phyloP scores from a whole-genome alignment of 2,113 vertebrate genomes.

The Burhinus bistriatus region DNA sequence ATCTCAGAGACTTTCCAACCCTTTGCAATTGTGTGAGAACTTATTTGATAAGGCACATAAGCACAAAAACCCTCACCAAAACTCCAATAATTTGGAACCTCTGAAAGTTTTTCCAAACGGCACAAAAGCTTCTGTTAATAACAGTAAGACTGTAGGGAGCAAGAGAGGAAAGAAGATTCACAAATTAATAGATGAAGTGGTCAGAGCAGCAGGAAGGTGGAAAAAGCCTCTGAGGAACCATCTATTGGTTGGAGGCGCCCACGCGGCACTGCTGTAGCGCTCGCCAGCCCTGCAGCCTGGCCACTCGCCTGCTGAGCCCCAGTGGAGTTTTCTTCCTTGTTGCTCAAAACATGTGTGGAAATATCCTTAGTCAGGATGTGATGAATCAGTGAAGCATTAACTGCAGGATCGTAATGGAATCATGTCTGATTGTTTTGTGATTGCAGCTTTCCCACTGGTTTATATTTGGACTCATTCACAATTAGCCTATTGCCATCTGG shows the following conservation, averaged over 20 bases:
- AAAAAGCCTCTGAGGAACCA: not conserved
- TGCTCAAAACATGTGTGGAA: slow-evolving; percentile 10
- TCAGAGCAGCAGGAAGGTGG: not conserved
- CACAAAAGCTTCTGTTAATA: not conserved
- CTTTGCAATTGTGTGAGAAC: not conserved
- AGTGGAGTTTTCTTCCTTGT: not conserved
- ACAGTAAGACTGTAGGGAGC: not conserved
- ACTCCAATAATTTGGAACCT: not conserved
- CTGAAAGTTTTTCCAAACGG: not conserved
- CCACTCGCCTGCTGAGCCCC: not conserved
- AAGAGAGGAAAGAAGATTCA: not conserved
- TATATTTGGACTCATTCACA: not conserved
- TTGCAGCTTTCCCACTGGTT: not conserved
- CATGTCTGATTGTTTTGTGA: not conserved
- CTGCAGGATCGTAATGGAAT: not conserved
- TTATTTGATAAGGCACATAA: not conserved
- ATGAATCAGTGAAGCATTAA: slow-evolving; percentile 8
- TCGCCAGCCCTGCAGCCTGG: not conserved
- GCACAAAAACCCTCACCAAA: not conserved
- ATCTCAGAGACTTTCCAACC: not conserved
- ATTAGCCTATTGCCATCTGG: not conserved
- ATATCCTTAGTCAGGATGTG: not conserved
- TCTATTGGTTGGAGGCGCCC: not conserved
- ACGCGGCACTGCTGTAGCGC: not conserved
- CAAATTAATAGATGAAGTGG: not conserved